These are phyloP conservation scores for Abrostola tripartita DNA, from an alignment of 2,888 invertebrate genomes.

Conservation along the genomic window DNA sequence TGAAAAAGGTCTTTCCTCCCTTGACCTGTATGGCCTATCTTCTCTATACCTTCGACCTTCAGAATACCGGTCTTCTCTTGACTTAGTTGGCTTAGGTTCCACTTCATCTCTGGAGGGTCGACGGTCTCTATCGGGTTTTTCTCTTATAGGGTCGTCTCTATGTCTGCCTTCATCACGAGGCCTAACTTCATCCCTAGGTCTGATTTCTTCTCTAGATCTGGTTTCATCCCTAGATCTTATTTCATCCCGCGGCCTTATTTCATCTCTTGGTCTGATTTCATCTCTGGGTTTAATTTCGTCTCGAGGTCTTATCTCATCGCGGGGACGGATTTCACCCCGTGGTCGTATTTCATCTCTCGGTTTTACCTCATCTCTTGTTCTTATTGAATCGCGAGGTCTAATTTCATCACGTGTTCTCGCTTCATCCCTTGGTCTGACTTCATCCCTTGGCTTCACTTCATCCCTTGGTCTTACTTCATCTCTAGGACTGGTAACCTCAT, in stretches of 20 bases:
- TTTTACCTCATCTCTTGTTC: conserved; percentile 58
- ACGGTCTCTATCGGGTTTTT: conserved; percentile 50
- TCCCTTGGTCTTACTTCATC: conserved; percentile 58
- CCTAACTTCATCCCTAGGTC: conserved; percentile 54
- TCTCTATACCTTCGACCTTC: conserved; percentile 73
- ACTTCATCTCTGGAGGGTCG: conserved; percentile 60
- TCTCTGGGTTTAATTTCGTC: conserved; percentile 60
- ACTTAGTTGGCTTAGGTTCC: conserved; percentile 51
- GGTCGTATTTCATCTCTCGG: conserved; percentile 50
- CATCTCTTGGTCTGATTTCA: conserved; percentile 63
- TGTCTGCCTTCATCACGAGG: conserved; percentile 55
- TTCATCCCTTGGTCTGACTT: conserved; percentile 55
- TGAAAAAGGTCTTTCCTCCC: conserved; percentile 72
- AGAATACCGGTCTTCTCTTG: conserved; percentile 68
- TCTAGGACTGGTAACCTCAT: conserved; percentile 47
- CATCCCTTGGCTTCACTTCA: conserved; percentile 55
- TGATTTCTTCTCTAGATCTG: conserved; percentile 49
- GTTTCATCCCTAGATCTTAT: conserved; percentile 54
- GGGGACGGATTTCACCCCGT: conserved; percentile 46
- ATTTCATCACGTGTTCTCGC: conserved; percentile 51
- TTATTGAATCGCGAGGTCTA: conserved; percentile 57
- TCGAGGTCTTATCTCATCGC: conserved; percentile 51
- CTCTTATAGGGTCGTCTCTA: conserved; percentile 61
- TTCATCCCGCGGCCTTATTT: conserved; percentile 62
- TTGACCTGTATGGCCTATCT: conserved; percentile 68